Evolutionary conservation across 2,113 vertebrate species (phyloP).

Genomic region (Poeciliopsis occidentalis): DNA sequence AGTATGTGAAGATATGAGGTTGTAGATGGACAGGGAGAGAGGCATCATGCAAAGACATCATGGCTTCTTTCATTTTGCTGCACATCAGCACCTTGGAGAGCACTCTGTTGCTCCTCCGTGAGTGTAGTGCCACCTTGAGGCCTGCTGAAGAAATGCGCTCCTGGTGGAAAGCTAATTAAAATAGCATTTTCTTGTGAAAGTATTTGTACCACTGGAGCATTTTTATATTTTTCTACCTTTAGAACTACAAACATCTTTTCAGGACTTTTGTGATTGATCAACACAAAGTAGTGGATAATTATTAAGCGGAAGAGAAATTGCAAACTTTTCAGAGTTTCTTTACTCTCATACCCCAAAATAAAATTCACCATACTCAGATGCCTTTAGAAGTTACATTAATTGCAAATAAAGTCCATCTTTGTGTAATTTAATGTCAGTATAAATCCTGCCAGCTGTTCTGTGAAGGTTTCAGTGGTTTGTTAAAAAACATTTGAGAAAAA

Average conservation of each 20-base stretch:
- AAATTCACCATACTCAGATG: background rate
- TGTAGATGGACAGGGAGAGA: conserved; percentile 54
- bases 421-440: too few relatives aligned
- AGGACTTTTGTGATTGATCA: background rate
- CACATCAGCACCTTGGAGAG: conserved; percentile 73
- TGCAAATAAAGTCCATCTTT: too few relatives aligned
- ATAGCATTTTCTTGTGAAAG: background rate
- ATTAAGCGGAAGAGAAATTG: too few relatives aligned
- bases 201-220: background rate
- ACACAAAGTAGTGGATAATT: background rate
- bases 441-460: too few relatives aligned
- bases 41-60: conserved; percentile 62
- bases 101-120: conserved; percentile 24
- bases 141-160: conserved; percentile 12
- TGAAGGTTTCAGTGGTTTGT: too few relatives aligned
- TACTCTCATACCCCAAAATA: background rate
- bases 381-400: too few relatives aligned
- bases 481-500: too few relatives aligned
- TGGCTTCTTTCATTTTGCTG: conserved; percentile 58
- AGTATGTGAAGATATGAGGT: conserved; percentile 59
- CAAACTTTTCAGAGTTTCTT: background rate
- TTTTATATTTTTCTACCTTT: background rate
- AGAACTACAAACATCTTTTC: background rate
- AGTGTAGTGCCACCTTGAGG: conserved; percentile 70
- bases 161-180: background rate